Percentiles rank a stretch among this genome's conserved stretches.
These are phyloP conservation scores for Zaprionus bogoriensis DNA, from an alignment of 2,888 invertebrate genomes.

Conservation along the genomic window DNA sequence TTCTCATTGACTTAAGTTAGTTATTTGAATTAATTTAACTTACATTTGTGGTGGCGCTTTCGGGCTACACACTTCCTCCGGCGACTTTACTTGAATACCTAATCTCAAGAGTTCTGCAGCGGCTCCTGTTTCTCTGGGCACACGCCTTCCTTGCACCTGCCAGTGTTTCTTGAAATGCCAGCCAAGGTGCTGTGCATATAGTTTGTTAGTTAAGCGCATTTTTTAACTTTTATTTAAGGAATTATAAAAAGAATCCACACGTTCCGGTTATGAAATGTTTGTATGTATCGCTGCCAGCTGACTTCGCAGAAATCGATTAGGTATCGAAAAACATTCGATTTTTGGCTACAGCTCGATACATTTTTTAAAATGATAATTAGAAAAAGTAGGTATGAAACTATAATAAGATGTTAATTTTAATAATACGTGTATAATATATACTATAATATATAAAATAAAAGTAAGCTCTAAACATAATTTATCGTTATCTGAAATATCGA, in stretches of 20 bases:
- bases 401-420: too few species aligned
- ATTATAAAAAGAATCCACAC: slow-evolving; percentile 6
- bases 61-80: slow-evolving; percentile 85
- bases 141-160: slow-evolving; percentile 87
- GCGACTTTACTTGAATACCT: slow-evolving; percentile 86
- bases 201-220: slow-evolving; percentile 87
- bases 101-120: slow-evolving; percentile 84
- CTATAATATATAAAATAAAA: not conserved
- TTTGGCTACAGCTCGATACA: too few species aligned
- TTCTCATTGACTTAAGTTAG: not conserved
- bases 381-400: too few species aligned
- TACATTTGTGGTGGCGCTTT: slow-evolving; percentile 69
- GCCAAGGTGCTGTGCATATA: slow-evolving; percentile 88
- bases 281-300: slow-evolving; percentile 20
- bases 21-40: slow-evolving; percentile 2
- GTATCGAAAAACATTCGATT: not conserved
- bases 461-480: not conserved
- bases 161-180: slow-evolving; percentile 89
- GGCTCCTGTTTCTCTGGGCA: slow-evolving; percentile 84
- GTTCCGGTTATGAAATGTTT: slow-evolving; percentile 46
- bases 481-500: not conserved
- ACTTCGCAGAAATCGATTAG: not conserved
- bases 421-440: too few species aligned
- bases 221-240: slow-evolving; percentile 12
- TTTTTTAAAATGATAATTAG: too few species aligned